A percentile compares a stretch with the other conserved stretches of the same genome.
Conservation (phyloP, 2,113 vertebrate genomes). For the Oryzias melastigma region DNA sequence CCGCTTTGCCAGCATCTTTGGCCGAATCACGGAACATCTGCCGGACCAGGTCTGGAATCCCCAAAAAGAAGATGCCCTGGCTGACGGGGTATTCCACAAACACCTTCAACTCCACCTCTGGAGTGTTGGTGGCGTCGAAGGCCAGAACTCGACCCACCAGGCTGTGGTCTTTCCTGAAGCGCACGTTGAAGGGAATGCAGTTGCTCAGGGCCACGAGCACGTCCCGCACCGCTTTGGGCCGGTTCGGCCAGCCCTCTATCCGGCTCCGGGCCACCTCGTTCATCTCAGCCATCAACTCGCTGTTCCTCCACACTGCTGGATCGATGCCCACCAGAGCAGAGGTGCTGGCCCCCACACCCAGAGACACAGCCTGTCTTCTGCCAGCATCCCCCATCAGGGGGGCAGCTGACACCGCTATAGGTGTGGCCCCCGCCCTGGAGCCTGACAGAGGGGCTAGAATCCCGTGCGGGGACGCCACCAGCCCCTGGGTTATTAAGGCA, state of each 20-base stretch:
- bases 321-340: constrained; percentile 68
- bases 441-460: constrained; percentile 69
- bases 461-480: constrained; percentile 74
- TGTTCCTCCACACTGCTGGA: constrained; percentile 70
- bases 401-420: constrained; percentile 70
- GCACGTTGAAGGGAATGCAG: constrained; percentile 86
- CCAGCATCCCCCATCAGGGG: constrained; percentile 74
- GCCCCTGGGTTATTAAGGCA: constrained; percentile 81
- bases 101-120: constrained; percentile 86
- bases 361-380: constrained; percentile 72
- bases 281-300: constrained; percentile 73
- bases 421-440: constrained; percentile 62
- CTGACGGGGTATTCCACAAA: constrained; percentile 86
- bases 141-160: constrained; percentile 84
- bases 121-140: constrained; percentile 80
- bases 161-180: constrained; percentile 89
- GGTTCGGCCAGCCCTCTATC: constrained; percentile 85
- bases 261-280: constrained; percentile 83
- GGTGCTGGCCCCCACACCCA: constrained; percentile 69
- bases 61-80: constrained; percentile 83
- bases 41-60: constrained; percentile 80
- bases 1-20: constrained; percentile 83
- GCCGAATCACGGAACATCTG: constrained; percentile 89
- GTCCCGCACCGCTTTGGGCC: constrained; percentile 84
- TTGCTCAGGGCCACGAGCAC: constrained; percentile 79